Evolutionary conservation across 2,888 invertebrate species (phyloP), one percentile per base, ranked within the genome.

Genomic region (Phaonia tiefii): DNA sequence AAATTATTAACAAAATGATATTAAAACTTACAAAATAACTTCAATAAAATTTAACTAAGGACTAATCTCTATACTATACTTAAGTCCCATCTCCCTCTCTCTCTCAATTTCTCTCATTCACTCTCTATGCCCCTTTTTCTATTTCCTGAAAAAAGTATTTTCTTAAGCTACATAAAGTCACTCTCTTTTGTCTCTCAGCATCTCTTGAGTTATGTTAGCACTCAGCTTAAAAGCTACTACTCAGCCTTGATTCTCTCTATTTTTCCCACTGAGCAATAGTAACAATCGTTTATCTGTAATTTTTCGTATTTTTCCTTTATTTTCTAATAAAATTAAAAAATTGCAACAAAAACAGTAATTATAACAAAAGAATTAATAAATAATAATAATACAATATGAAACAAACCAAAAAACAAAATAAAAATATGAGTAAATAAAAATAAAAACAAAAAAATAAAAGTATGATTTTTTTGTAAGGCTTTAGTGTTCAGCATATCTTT

Each of bases 401-500:
- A 20, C 5, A 51, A 22, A 51, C 22, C n/a, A 51, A 51, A 22
- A 20, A 22, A 51, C 11, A 37, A n/a, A 60, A 39, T 0, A 60
- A 15, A 66, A 65, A 65, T 44, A 73, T 58, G 60, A 15, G 71
- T 44, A 76, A 10, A 37, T 58, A 56, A 3, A 39, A 51, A 74
- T 1, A 75, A 1, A 79, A 75, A 2, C 75, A 31, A 5, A 31
- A 5, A 31, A 5, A 31, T 31, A n/a, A 69, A 63, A 72, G 66
- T 80, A 63, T 63, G 8, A 63, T 80, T 80, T 75, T 76, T 78
- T 73, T 80, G 74, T 67, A 81, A 69, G 76, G 78, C 81, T 81
- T 80, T 78, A 80, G 82, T 83, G 82, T 82, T 82, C 79, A 79
- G 73, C 79, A 75, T 79, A 79, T 79, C 75, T 74, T 81, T 78